Conservation (phyloP, 2,113 vertebrate species). For the Okapia johnstoni region DNA sequence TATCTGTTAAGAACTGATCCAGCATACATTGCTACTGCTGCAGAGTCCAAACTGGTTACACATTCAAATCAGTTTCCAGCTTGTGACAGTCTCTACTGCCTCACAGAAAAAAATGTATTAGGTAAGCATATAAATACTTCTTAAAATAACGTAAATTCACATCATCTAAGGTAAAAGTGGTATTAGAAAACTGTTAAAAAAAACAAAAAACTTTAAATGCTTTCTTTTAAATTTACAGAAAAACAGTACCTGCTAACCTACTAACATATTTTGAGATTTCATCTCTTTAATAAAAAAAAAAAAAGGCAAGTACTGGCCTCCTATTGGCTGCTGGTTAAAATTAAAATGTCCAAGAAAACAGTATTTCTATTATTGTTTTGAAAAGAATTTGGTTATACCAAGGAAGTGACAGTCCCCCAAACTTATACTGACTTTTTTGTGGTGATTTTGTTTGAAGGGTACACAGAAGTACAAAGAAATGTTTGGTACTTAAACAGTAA, state of each 20-base stretch:
- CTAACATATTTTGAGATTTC: conserved; percentile 52
- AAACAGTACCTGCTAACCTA: conserved; percentile 39
- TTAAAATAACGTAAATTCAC: background rate
- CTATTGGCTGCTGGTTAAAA: conserved; percentile 43
- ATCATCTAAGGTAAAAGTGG: conserved; percentile 14
- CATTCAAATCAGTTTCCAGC: conserved; percentile 78
- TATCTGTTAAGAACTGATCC: conserved; percentile 87
- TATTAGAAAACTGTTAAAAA: background rate
- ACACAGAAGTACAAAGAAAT: conserved; percentile 21
- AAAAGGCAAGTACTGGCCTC: conserved; percentile 34
- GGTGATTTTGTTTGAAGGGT: conserved; percentile 48
- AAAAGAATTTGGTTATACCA: conserved; percentile 60
- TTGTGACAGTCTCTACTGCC: conserved; percentile 46
- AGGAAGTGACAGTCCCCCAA: conserved; percentile 27
- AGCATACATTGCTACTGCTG: conserved; percentile 88
- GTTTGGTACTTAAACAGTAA: conserved; percentile 53
- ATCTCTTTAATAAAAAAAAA: conserved; percentile 39
- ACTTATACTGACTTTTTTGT: conserved; percentile 64
- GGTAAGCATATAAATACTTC: background rate
- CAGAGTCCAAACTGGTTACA: conserved; percentile 85
- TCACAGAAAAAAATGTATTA: conserved; percentile 41
- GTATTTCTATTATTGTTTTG: background rate
- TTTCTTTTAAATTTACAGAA: conserved; percentile 39
- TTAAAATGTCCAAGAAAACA: conserved; percentile 20
- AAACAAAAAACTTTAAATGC: background rate